Evolutionary conservation across 2,797 vertebrate genomes (phyloP).

Genomic region (Acanthiza pusilla): DNA sequence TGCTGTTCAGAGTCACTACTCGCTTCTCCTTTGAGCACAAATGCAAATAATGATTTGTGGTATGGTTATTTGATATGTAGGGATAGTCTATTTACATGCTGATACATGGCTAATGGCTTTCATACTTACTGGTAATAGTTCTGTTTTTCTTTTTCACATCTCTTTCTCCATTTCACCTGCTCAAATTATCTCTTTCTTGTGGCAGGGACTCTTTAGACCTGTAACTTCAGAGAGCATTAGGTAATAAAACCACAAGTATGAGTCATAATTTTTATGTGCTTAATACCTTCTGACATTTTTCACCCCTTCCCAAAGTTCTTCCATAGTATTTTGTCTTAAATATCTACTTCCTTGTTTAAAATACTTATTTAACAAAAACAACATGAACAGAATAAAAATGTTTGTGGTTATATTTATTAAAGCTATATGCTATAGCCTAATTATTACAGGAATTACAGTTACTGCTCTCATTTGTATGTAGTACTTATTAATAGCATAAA

Average conservation of each 20-base stretch:
- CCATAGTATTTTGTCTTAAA: background rate
- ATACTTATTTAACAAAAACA: background rate
- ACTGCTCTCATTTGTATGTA: background rate
- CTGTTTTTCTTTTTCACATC: background rate
- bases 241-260: background rate
- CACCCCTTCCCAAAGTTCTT: background rate
- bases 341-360: background rate
- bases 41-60: background rate
- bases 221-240: background rate
- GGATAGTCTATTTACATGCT: background rate
- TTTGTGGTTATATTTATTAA: background rate
- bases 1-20: background rate
- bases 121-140: background rate
- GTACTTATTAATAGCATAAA: background rate
- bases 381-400: background rate
- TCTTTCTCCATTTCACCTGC: background rate
- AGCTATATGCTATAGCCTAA: background rate
- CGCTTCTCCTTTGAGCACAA: background rate
- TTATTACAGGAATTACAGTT: background rate
- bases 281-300: background rate
- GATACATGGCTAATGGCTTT: background rate
- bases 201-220: background rate
- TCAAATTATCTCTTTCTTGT: background rate
- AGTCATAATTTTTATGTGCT: background rate
- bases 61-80: background rate